Percentiles rank a stretch among this genome's conserved stretches.
These are phyloP conservation scores for Zaprionus davidi DNA, from an alignment of 1,140 invertebrate species.

Conservation along the genomic window DNA sequence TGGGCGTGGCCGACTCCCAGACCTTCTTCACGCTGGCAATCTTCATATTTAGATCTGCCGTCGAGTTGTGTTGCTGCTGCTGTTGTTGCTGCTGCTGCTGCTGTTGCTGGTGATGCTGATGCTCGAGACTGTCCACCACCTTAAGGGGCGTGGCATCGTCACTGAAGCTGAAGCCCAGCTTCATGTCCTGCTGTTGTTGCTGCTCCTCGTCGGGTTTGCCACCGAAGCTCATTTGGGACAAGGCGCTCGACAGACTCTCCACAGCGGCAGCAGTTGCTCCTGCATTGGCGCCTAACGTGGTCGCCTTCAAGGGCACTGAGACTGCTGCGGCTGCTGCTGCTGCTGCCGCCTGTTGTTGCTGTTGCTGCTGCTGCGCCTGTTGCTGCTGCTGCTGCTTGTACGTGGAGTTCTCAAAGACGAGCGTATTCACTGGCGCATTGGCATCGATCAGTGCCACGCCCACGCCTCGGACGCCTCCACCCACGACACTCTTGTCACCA, in stretches of 20 bases:
- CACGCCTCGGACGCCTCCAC: constrained; percentile 46
- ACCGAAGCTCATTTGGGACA: constrained; percentile 85
- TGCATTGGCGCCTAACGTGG: constrained; percentile 29
- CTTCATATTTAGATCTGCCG: constrained; percentile 96
- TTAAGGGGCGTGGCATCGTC: constrained; percentile 83
- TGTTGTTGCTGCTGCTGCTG: constrained; percentile 61
- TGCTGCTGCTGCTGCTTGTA: constrained; percentile 90
- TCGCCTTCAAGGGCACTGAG: constrained; percentile 49
- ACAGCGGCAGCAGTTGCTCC: constrained; percentile 46
- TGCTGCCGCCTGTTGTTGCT: constrained; percentile 84
- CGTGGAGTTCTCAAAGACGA: constrained; percentile 97
- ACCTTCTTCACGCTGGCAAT: constrained; percentile 97
- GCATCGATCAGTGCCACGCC: constrained; percentile 66
- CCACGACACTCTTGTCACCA: constrained; percentile 48
- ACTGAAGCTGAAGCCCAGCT: constrained; percentile 91
- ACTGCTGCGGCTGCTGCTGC: constrained; percentile 45
- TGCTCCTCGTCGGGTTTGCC: constrained; percentile 68
- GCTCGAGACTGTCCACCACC: constrained; percentile 57
- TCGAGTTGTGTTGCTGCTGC: constrained; percentile 86
- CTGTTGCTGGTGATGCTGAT: constrained; percentile 54
- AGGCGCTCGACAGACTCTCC: constrained; percentile 78
- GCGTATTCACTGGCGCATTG: constrained; percentile 91
- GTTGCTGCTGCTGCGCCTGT: constrained; percentile 69
- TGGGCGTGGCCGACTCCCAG: constrained; percentile 89
- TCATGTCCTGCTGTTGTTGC: constrained; percentile 93